These are phyloP conservation scores for Ganaspis brasiliensis DNA, from an alignment of 2,888 invertebrate species.

Conservation along the genomic window DNA sequence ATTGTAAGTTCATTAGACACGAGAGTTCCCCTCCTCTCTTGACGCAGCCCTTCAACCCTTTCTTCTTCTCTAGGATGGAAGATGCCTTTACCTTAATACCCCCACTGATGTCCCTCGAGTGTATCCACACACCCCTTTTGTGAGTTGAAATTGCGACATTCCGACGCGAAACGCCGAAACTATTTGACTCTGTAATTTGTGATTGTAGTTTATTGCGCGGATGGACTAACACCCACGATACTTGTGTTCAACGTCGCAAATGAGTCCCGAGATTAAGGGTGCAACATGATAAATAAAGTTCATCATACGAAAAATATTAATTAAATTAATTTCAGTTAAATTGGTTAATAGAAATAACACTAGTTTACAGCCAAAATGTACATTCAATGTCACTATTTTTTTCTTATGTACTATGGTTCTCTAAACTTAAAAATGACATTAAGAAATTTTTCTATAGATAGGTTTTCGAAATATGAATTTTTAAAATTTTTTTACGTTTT, in stretches of 20 bases:
- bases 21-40: slow-evolving; percentile 61
- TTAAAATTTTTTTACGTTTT: no score
- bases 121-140: slow-evolving; percentile 62
- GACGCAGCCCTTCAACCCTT: slow-evolving; percentile 46
- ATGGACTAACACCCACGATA: slow-evolving; percentile 73
- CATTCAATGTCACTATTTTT: no score
- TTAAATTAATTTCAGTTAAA: no score
- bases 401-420: no score
- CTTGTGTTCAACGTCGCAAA: slow-evolving; percentile 44
- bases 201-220: slow-evolving; percentile 80
- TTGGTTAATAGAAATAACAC: no score
- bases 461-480: no score
- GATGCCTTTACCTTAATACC: slow-evolving; percentile 26
- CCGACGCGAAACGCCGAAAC: slow-evolving; percentile 79
- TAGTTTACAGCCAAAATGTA: no score
- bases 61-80: slow-evolving; percentile 53
- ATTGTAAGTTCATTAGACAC: slow-evolving; percentile 80
- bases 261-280: slow-evolving; percentile 10
- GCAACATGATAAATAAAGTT: neutral
- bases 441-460: no score
- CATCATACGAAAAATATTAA: no score
- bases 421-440: no score
- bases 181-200: slow-evolving; percentile 81
- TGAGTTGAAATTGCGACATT: slow-evolving; percentile 80
- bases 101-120: slow-evolving; percentile 15